Base-by-base conservation (phyloP, 2,888 invertebrate genomes). In the Eilema griseolum region DNA sequence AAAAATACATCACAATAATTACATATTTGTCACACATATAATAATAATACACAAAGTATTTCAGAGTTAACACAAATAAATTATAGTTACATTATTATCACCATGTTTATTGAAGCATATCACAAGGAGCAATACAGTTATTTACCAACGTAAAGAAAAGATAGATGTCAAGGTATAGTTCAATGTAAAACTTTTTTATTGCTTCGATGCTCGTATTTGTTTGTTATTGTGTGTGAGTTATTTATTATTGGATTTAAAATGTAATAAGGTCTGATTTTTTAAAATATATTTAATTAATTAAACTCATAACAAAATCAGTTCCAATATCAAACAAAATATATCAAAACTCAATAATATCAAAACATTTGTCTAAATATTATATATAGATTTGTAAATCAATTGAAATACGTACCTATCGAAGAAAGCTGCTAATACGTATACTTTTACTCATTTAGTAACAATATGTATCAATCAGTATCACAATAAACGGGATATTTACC, bases 91-190 rank as follows among this genome's bases (percentile, higher is more conserved):
- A 67, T 33, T 57, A 69, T 78, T 67, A 77, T 76, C 63, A 31
- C 61, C 12, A 23, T 69, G 68, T 67, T 69, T 75, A 69, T 65
- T 75, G 73, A 70, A 69, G 76, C 80, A 24, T 72, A 66, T 67
- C 66, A 16, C 28, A 60, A 68, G 68, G 62, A 71, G 70, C 60
- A 61, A 78, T 66, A 66, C 63, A 66, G 69, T 75, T 69, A 71
- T 68, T 75, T 71, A 72, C 74, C 70, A 73, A 68, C 64, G 41
- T 66, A 69, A 67, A 60, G 71, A 69, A 78, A 73, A 71, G 37
- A 68, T 72, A 75, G 57, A 67, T 75, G 74, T 78, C 81, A 76
- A 81, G 80, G 78, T 66, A 52, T 67, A 71, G 62, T 76, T 77
- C 70, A 79, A 77, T 75, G 69, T 70, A 37, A 73, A 46, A 60